Evolutionary conservation across 2,797 vertebrate genomes (phyloP), one percentile per base, ranked within the genome.

Genomic region (Chromobotia macracanthus): DNA sequence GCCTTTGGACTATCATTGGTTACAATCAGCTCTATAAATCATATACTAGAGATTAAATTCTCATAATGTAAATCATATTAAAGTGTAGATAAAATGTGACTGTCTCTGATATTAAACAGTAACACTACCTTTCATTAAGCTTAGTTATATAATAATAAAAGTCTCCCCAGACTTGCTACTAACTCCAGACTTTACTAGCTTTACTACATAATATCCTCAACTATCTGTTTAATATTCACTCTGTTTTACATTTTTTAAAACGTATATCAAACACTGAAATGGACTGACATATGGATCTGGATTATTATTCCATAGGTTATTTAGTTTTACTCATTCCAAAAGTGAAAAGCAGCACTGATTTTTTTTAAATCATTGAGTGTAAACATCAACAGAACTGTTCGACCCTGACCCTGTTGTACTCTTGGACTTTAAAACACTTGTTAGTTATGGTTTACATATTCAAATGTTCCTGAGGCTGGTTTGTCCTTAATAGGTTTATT

Each of bases 401-500:
- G 31, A 71, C 58, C 16, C 7, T 64, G 66, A 61, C 55, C n/a
- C 46, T 41, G 56, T 2, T 70, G 56, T 21, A 48, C 38, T 58
- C 9, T 18, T 25, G 44, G 66, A 53, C 58, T 2, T 31, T 60
- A 16, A 18, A 61, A 61, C 15, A 31, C 25, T 16, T 53, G 66
- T 9, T 61, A 18, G n/a, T 69, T 53, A 51, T 56, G 11, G 28
- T 35, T 15, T 70, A 61, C 15, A 77, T 35, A 41, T 78, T 78
- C 31, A 71, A 25, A 23, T 69, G 12, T 48, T 60, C 10, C 19
- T n/a, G 46, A 25, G 31, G 19, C 19, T 70, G 28, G 25, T 61
- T 13, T 70, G 60, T 75, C 72, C 60, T 68, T 77, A 23, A 69
- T 1, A 31, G 25, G 15, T 69, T 51, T 53, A 50, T 63, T 25